Base-by-base conservation (phyloP, 2,113 vertebrate species). In the Morone saxatilis region DNA sequence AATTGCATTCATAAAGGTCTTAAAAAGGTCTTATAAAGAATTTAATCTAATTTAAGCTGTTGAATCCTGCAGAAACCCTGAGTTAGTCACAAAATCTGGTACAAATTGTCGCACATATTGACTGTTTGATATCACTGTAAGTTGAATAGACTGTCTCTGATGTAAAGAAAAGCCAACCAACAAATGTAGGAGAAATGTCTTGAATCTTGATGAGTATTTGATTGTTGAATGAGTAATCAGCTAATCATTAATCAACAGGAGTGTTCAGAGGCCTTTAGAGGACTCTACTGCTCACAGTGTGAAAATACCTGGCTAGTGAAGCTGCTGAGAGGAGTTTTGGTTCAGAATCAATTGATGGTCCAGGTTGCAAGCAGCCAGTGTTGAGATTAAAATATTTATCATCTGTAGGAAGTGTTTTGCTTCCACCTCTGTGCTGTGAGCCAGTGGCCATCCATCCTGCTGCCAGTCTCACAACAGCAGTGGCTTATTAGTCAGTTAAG, bases 331-430 rank as follows among this genome's bases (percentile, higher is more conserved):
- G 48, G 10, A 43, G 11, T 19, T 71, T 60, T 47, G 20, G 1
- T 36, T 12, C 14, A 31, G 36, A 63, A 69, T 40, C 48, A 47
- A 5, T 36, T 9, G 61, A 76, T 56, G 68, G 16, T 61, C 14
- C 59, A 10, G 61, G 31, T 31, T 31, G 31, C 31, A 31, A 31
- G 31, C 31, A 31, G 31, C 31, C 31, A 31, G 31, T 31, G 45
- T 36, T 50, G 47, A 31, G 62, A 80, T 51, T 80, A n/a, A 90
- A 76, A 83, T 87, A 78, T 90, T 85, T 65, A 79, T 86, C 74
- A 68, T 65, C 61, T 76, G 41, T 67, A 86, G 85, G 81, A 86
- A 80, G 66, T 61, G 19, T 81, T 82, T 84, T 56, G 60, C 81
- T 11, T 80, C 50, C 66, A 20, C n/a, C 70, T 84, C 72, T 11